Evolutionary conservation across 1,140 invertebrate species (phyloP).

Genomic region (Oryzaephilus surinamensis): DNA sequence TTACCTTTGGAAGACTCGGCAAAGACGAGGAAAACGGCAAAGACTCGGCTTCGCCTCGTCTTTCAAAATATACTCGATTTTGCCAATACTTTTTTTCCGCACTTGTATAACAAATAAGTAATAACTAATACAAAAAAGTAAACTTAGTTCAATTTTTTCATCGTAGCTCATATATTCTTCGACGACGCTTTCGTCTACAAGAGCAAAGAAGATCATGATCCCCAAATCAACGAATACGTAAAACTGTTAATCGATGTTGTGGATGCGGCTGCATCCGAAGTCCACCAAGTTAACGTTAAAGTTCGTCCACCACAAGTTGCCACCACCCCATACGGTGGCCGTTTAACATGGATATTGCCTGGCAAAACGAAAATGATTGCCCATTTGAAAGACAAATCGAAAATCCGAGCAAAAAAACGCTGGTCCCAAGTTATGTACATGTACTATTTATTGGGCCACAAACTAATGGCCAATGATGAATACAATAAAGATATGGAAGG

Average conservation of each 20-base stretch:
- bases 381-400: slow-evolving; percentile 81
- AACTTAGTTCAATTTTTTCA: slow-evolving; percentile 3
- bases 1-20: too few species aligned
- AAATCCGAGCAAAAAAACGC: slow-evolving; percentile 74
- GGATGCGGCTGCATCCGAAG: slow-evolving; percentile 61
- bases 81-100: too few species aligned
- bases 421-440: slow-evolving; percentile 91
- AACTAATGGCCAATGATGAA: slow-evolving; percentile 65
- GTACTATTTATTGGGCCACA: slow-evolving; percentile 75
- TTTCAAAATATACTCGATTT: too few species aligned
- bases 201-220: slow-evolving; percentile 58
- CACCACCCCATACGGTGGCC: slow-evolving; percentile 79
- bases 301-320: slow-evolving; percentile 65
- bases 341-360: slow-evolving; percentile 73
- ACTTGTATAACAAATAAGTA: neutral
- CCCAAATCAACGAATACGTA: slow-evolving; percentile 74
- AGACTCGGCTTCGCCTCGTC: too few species aligned
- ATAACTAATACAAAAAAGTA: neutral
- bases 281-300: slow-evolving; percentile 59
- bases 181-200: slow-evolving; percentile 73
- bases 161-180: slow-evolving; percentile 81
- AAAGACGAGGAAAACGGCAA: neutral
- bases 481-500: slow-evolving; percentile 23
- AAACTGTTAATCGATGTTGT: slow-evolving; percentile 63
- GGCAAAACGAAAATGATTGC: slow-evolving; percentile 76